These are phyloP conservation scores for Andrena praecox DNA, from an alignment of 2,888 invertebrate species.

Conservation along the genomic window DNA sequence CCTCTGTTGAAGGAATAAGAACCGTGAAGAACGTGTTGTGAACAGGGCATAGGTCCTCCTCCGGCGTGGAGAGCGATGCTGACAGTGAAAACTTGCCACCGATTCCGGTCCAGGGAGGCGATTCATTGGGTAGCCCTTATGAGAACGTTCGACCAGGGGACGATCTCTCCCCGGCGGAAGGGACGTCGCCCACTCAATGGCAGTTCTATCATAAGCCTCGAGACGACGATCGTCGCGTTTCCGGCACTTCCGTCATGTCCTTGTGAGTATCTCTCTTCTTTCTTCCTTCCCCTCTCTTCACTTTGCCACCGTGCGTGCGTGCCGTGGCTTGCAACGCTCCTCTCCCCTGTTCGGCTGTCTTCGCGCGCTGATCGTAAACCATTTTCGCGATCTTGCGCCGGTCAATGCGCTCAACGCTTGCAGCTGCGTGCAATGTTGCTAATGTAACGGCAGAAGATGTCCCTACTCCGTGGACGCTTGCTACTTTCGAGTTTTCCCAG, in stretches of 20 bases:
- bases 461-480: not conserved
- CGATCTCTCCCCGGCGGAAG: constrained; percentile 86
- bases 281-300: constrained; percentile 45
- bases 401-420: not conserved
- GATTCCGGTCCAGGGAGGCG: constrained; percentile 87
- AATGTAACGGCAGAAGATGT: not conserved
- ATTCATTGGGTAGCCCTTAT: constrained; percentile 88
- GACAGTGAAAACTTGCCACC: constrained; percentile 89
- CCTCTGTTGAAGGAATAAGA: not conserved
- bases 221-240: constrained; percentile 86
- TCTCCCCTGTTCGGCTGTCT: constrained; percentile 7
- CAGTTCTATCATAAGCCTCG: constrained; percentile 86
- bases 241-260: constrained; percentile 87
- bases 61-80: constrained; percentile 86
- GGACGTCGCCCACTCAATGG: constrained; percentile 87
- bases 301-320: constrained; percentile 30
- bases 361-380: not conserved
- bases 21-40: constrained; percentile 45
- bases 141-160: constrained; percentile 88
- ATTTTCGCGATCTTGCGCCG: not conserved
- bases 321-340: constrained; percentile 79
- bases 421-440: not conserved
- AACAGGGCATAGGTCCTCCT: constrained; percentile 83
- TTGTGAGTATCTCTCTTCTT: constrained; percentile 85
- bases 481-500: not conserved